Evolutionary conservation across 1,140 invertebrate genomes (phyloP).

Genomic region (Drosophila nigromelanica): DNA sequence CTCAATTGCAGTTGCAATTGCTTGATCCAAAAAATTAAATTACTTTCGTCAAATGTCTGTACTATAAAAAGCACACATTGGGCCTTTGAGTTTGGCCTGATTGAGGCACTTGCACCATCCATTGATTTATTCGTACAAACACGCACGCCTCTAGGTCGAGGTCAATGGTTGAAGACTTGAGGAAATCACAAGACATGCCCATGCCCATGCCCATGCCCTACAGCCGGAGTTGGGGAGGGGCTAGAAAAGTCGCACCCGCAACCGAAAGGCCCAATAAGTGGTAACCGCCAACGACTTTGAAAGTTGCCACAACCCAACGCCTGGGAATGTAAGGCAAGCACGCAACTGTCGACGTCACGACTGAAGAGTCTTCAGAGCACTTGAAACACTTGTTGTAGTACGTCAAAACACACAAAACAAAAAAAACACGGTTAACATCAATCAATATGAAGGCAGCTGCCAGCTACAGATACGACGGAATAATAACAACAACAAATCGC

Average conservation of each 20-base stretch:
- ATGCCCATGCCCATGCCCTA: constrained; percentile 8
- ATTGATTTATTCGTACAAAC: constrained; percentile 61
- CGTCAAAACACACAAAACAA: constrained; percentile 37
- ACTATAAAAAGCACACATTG: constrained; percentile 24
- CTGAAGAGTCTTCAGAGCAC: constrained; percentile 37
- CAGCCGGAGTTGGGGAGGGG: constrained; percentile 1
- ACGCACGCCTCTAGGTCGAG: constrained; percentile 71
- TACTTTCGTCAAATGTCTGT: constrained; percentile 12
- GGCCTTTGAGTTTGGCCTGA: constrained; percentile 29
- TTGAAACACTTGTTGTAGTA: constrained; percentile 75
- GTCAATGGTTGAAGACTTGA: constrained; percentile 50
- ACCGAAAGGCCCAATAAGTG: constrained; percentile 50
- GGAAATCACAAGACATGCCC: constrained; percentile 39
- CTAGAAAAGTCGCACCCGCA: constrained; percentile 62
- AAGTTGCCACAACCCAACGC: constrained; percentile 51
- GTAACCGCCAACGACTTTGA: constrained; percentile 68
- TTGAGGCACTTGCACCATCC: constrained; percentile 37
- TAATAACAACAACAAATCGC: constrained; percentile 9
- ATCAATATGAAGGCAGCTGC: constrained; percentile 52
- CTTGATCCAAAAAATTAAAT: constrained; percentile 15
- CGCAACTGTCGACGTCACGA: constrained; percentile 54
- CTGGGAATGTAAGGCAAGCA: constrained; percentile 63
- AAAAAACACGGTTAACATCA: constrained; percentile 47
- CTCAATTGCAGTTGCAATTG: constrained; percentile 9
- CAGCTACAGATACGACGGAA: constrained; percentile 16